These are phyloP conservation scores for Parelbella ahira DNA, from an alignment of 2,888 invertebrate species.

Conservation along the genomic window DNA sequence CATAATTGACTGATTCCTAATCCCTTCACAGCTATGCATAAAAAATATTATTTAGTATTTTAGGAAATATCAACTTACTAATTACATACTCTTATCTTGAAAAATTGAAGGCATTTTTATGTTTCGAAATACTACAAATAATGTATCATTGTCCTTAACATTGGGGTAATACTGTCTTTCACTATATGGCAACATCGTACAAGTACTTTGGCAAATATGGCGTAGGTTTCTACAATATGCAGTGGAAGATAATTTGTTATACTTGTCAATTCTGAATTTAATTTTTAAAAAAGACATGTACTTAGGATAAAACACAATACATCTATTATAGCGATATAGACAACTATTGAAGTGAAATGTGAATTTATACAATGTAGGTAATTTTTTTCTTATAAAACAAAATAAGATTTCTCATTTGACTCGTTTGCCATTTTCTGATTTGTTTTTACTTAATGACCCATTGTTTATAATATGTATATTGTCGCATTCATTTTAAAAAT, in stretches of 20 bases:
- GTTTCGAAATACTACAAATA: no score
- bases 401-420: constrained; percentile 42
- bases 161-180: no score
- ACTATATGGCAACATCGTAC: constrained; percentile 46
- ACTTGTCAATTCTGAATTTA: constrained; percentile 66
- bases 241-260: constrained; percentile 61
- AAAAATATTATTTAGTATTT: no score
- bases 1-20: no score
- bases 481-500: constrained; percentile 25
- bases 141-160: not conserved
- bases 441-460: constrained; percentile 44
- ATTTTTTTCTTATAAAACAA: constrained; percentile 45
- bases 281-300: constrained; percentile 56
- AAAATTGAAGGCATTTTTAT: no score
- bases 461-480: constrained; percentile 37
- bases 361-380: constrained; percentile 73
- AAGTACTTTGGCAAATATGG: constrained; percentile 65
- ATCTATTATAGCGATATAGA: constrained; percentile 47
- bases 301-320: constrained; percentile 46
- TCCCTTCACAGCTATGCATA: no score
- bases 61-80: no score
- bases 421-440: constrained; percentile 41
- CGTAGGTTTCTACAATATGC: constrained; percentile 71
- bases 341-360: constrained; percentile 62
- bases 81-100: no score